phyloP scores from a whole-genome alignment of 2,113 vertebrate species.

The cattle (Bos taurus) region DNA sequence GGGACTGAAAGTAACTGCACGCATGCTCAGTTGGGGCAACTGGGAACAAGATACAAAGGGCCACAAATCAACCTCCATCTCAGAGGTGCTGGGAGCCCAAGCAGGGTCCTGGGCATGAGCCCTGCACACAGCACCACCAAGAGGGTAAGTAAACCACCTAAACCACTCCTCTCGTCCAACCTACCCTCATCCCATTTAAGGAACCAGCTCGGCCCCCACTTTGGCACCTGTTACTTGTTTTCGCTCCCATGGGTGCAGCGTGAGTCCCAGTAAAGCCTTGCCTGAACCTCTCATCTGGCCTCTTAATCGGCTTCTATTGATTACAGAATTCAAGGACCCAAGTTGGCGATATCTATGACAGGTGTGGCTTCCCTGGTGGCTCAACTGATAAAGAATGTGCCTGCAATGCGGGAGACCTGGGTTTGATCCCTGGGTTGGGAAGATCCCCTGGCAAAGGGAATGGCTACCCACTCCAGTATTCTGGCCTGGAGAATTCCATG shows the following conservation, averaged over 20 bases:
- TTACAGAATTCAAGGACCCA: neutral
- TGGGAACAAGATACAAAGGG: neutral
- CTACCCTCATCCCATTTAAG: neutral
- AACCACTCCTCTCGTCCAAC: rapidly evolving
- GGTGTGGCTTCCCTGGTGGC: neutral
- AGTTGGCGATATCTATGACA: neutral
- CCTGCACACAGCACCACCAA: neutral
- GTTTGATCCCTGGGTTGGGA: neutral
- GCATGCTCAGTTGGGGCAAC: neutral
- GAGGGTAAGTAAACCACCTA: neutral
- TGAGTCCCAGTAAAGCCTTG: neutral
- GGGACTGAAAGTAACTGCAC: neutral
- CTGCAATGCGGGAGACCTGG: neutral
- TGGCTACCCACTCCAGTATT: neutral
- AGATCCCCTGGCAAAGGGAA: neutral
- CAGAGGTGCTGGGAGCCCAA: neutral
- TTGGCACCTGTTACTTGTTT: neutral
- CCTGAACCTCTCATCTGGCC: neutral
- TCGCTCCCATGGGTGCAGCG: rapidly evolving
- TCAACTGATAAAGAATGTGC: neutral
- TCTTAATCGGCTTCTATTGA: neutral
- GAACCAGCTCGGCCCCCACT: neutral
- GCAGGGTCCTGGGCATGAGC: neutral
- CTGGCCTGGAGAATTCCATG: neutral
- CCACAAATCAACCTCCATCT: neutral